Base-by-base conservation (phyloP, 2,888 invertebrate genomes). In the Cordylochernes scorpioides region DNA sequence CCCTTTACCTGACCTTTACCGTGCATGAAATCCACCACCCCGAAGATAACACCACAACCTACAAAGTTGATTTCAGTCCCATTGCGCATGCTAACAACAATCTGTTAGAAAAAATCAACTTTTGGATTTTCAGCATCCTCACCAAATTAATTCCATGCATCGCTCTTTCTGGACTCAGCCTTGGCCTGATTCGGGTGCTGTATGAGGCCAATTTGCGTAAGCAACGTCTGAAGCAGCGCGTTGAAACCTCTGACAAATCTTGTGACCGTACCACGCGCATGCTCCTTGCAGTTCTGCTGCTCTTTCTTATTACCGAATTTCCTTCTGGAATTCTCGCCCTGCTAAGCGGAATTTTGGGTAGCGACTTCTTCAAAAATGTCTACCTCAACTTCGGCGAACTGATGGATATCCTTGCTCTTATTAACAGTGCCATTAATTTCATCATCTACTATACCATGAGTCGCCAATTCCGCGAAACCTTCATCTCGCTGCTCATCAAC, bases 391-490 rank as follows among this genome's bases (percentile, higher is more conserved):
- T 57, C 13, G 57, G 57, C 1, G 82, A 84, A 49, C 49, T 82
- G 31, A 72, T 84, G 69, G 84, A 88, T 54, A 67, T 80, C 35
- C 54, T 82, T 46, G 82, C 86, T 1, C 61, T 88, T 33, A 57
- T 80, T 44, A 86, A 86, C 53, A 78, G 82, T 5, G 73, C 80
- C 1, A 73, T 86, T 34, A 88, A 84, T 54, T 88, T 88, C 48
- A 70, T 86, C 30, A 60, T 88, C 25, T 88, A 86, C 51, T 86
- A 84, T 47, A 64, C 74, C 29, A 86, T 88, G 86, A 82, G 80
- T 36, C 64, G 74, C 38, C 84, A 84, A 61, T 88, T 88, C 52
- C 63, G 86, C 14, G 45, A 51, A 26, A 58, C 59, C 2, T 58
- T 60, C 42, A n/a, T n/a, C n/a, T n/a, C n/a, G n/a, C n/a, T n/a